These are phyloP conservation scores for Trimorus sp. DNA, from an alignment of 2,888 invertebrate genomes.

Conservation along the genomic window DNA sequence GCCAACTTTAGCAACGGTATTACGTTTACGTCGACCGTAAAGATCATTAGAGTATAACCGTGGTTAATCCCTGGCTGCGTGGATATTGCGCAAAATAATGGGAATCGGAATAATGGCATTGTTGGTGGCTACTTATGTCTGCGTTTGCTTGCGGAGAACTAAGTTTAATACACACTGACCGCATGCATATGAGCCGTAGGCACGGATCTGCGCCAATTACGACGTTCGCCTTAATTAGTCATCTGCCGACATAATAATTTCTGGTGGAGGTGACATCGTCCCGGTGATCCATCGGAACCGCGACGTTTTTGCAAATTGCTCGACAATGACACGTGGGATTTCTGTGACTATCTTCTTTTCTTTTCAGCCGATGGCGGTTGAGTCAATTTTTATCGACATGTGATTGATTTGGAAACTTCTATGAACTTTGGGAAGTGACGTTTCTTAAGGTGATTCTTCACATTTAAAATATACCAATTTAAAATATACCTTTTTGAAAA, in stretches of 20 bases:
- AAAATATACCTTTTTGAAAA: too few species aligned
- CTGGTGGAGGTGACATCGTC: slow-evolving; percentile 36
- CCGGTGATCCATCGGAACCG: slow-evolving; percentile 29
- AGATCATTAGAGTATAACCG: slow-evolving; percentile 50
- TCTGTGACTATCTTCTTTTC: not conserved
- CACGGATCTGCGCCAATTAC: slow-evolving; percentile 50
- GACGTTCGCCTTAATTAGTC: slow-evolving; percentile 64
- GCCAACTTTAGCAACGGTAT: slow-evolving; percentile 8
- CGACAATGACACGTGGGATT: not conserved
- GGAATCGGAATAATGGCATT: slow-evolving; percentile 71
- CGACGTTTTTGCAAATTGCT: slow-evolving; percentile 20
- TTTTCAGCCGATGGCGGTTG: too few species aligned
- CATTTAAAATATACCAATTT: too few species aligned
- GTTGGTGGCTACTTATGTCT: slow-evolving; percentile 62
- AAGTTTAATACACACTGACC: slow-evolving; percentile 56
- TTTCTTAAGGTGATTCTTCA: too few species aligned
- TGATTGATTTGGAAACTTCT: too few species aligned
- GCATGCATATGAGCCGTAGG: slow-evolving; percentile 13
- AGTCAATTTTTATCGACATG: too few species aligned
- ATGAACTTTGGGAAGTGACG: too few species aligned
- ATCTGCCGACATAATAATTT: slow-evolving; percentile 62
- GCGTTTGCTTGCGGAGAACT: slow-evolving; percentile 53
- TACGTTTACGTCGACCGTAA: slow-evolving; percentile 26
- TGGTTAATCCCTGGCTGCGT: slow-evolving; percentile 41
- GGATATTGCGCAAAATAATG: slow-evolving; percentile 69